phyloP scores from a whole-genome alignment of 2,888 invertebrate species.

The Drosophila prolongata region DNA sequence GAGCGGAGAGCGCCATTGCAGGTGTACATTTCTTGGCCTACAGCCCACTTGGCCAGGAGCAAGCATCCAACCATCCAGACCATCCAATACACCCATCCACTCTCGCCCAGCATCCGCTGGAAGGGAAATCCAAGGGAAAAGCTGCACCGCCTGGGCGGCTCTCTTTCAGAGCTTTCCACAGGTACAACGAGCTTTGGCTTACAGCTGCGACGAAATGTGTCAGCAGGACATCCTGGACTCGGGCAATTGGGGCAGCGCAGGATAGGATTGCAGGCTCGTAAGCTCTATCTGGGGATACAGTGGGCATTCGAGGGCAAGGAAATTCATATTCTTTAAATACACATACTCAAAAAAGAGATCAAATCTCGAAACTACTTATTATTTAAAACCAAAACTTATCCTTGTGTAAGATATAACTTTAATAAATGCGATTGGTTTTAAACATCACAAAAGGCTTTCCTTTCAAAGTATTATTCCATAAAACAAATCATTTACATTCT shows the following conservation, averaged over 20 bases:
- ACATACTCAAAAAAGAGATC: too few relatives aligned
- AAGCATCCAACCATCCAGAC: background rate
- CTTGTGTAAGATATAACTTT: too few relatives aligned
- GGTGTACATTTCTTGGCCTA: slow-evolving; percentile 40
- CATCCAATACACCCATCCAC: slow-evolving; percentile 20
- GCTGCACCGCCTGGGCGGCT: slow-evolving; percentile 49
- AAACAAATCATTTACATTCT: too few relatives aligned
- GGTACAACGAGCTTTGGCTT: slow-evolving; percentile 41
- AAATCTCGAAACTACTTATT: too few relatives aligned
- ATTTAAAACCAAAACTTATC: too few relatives aligned
- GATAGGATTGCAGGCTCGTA: slow-evolving; percentile 32
- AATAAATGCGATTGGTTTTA: too few relatives aligned
- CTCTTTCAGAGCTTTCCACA: slow-evolving; percentile 55
- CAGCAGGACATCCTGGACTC: slow-evolving; percentile 67
- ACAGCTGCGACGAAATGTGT: slow-evolving; percentile 67
- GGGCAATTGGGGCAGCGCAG: slow-evolving; percentile 39
- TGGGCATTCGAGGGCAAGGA: slow-evolving; percentile 2
- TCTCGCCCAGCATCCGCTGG: slow-evolving; percentile 60
- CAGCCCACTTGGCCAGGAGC: slow-evolving; percentile 35
- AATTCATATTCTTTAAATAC: too few relatives aligned
- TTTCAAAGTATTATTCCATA: too few relatives aligned
- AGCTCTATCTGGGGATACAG: slow-evolving; percentile 24
- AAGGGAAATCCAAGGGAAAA: slow-evolving; percentile 40
- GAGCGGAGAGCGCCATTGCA: slow-evolving; percentile 43
- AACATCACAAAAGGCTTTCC: too few relatives aligned